Conservation (phyloP, 2,113 vertebrate species). For the Psittacus erithacus region DNA sequence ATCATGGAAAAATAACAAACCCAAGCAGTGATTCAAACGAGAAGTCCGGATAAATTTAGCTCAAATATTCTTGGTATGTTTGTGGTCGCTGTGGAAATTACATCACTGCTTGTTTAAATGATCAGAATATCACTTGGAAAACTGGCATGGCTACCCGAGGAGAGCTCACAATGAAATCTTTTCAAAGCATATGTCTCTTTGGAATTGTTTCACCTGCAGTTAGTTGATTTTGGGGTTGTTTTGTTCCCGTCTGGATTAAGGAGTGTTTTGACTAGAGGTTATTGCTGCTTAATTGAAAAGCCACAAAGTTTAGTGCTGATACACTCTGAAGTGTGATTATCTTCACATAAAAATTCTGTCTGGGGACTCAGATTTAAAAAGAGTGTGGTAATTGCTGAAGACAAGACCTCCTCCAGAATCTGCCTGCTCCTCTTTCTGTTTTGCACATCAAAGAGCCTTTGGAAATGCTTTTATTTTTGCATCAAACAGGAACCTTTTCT, state of each 20-base stretch:
- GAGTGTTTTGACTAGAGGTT: neutral
- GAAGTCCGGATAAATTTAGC: constrained; percentile 53
- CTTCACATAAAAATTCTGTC: neutral
- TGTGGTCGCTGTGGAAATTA: constrained; percentile 62
- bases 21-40: constrained; percentile 27
- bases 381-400: neutral
- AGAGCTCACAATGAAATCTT: neutral
- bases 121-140: constrained; percentile 42
- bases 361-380: neutral
- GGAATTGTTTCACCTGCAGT: neutral
- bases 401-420: neutral
- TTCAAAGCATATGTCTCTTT: neutral
- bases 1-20: neutral
- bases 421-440: constrained; percentile 2
- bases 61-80: constrained; percentile 70
- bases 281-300: constrained; percentile 18
- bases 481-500: neutral
- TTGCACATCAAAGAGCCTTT: constrained; percentile 49
- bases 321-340: neutral
- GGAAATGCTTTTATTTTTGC: constrained; percentile 46
- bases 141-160: neutral
- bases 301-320: neutral
- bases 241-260: neutral
- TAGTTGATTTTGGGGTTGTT: neutral
- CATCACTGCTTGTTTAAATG: constrained; percentile 43